Base-by-base conservation (phyloP, 2,888 invertebrate genomes). In the Lacanobia oleracea region DNA sequence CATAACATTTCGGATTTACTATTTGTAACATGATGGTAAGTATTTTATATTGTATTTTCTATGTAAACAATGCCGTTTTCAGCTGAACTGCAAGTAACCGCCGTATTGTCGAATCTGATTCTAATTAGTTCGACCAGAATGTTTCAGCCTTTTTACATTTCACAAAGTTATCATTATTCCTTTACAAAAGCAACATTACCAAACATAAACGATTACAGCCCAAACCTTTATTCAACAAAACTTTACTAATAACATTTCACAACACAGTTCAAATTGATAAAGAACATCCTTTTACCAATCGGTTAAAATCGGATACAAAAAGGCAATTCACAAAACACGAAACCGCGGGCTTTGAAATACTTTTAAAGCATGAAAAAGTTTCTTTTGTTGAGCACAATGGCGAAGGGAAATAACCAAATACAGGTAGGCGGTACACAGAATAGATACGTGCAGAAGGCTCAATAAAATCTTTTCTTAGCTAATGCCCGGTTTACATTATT, bases 291-390 rank as follows among this genome's bases (percentile, higher is more conserved):
- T 81, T 61, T 53, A 68, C 50, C 77, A 73, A 77, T 77, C 53
- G 65, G 68, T 53, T 77, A 45, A 67, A 67, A 70, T 69, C 66
- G 57, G 40, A 66, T 72, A 80, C 77, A 80, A 80, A 79, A 77
- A 73, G 68, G 68, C 68, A 50, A 62, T 72, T 65, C 72, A 68
- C 56, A 51, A 51, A 70, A 80, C 70, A 69, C 54, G 40, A 73
- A 73, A 77, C 79, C 64, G 50, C 73, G 51, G 77, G 40, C 77
- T 68, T 76, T 72, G 51, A 57, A 67, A 72, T 79, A 70, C 64
- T 72, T 75, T 72, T 62, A 62, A 67, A 73, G 54, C 61, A 64
- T 73, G 56, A 75, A 73, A 72, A 82, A 73, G 60, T 79, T 82
- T 64, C 45, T 76, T 79, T 79, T 68, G 76, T 75, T 59, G 60